Evolutionary conservation across 1,140 invertebrate species (phyloP), one percentile per base, ranked within the genome.

Genomic region (Megalopta genalis): DNA sequence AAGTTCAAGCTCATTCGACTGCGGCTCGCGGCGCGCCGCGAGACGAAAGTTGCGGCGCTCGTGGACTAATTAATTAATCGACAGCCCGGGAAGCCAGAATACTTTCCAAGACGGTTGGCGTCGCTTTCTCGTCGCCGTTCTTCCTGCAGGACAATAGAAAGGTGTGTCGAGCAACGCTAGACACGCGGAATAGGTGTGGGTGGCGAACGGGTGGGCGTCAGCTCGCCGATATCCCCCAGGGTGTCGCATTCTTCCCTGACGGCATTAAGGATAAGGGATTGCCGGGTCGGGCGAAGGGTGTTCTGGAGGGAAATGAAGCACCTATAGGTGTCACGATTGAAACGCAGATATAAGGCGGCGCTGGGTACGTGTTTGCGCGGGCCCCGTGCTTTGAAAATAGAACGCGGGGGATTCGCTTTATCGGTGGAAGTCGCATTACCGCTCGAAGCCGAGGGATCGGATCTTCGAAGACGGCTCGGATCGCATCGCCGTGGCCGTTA

Each of bases 251-350:
- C 59, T 77, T 77, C 60, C 67, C 37, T 32, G 68, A 77, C 57
- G 59, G 18, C 46, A 77, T 63, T 63, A 69, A 77, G 67, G 67
- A 71, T 71, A 77, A 77, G 68, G 59, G 67, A 77, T 71, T 39
- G 67, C 59, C 27, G 52, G 21, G 25, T 59, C 57, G 27, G 23
- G 59, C 52, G 57, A 18, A 59, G 63, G 32, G 46, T 25, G 59
- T 77, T 77, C 57, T 63, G 21, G 2, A 52, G 76, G 76, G 69
- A 77, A 77, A 77, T 77, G 76, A 77, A 64, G 42, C 76, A 64
- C 68, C 32, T 72, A 70, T 60, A 76, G 23, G 54, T 76, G 54
- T 76, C 65, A 46, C 74, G 74, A 67, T 76, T 76, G 74, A 76
- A 76, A 76, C 74, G 74, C 39, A 12, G 64, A 42, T 66, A 63